Evolutionary conservation across 1,140 invertebrate genomes (phyloP), one percentile per base, ranked within the genome.

Genomic region (Drosophila miranda): DNA sequence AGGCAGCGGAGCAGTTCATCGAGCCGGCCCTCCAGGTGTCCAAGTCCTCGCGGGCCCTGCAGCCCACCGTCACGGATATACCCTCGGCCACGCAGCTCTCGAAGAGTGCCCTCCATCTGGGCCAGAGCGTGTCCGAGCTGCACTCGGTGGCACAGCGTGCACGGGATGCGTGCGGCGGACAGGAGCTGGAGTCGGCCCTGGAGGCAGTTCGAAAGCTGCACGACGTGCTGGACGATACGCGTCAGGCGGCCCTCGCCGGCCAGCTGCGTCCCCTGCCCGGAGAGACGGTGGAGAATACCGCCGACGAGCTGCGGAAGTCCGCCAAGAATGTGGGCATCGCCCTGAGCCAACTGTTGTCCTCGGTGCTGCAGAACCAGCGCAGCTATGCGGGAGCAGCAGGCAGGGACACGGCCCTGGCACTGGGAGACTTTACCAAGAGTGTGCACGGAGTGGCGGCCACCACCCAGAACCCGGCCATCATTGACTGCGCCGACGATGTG

Each of bases 1-100:
- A 96, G 72, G 95, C 96, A 3, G 95, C 96, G 7, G 96, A 98
- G 87, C 94, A 96, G 52, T 97, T 98, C 89, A 92, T 98, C 11
- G 89, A 93, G 91, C 95, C 94, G 19, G 94, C 93, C 50, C 93
- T 93, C 5, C 93, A 94, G 62, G 93, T 98, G 56, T 94, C 97
- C 0, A 93, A 95, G 75, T 94, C 96, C 0, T 95, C 96, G 0
- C 94, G 97, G 76, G 95, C 96, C 5, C 95, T 97, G 6, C 92
- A 98, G 13, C 97, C 97, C 0, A 98, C 97, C 0, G 94, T 99
- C 1, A 92, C 92, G 0, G 97, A 99, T 86, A 95, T 96, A 61
- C 93, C 95, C 0, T 93, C 95, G 0, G 94, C 95, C 2, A 92
- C 96, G 34, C 95, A 95, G 76, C 89, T 93, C 0, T 92, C 92